Base-by-base conservation (phyloP, 2,888 invertebrate genomes). In the Chalcosyrphus nemorum region DNA sequence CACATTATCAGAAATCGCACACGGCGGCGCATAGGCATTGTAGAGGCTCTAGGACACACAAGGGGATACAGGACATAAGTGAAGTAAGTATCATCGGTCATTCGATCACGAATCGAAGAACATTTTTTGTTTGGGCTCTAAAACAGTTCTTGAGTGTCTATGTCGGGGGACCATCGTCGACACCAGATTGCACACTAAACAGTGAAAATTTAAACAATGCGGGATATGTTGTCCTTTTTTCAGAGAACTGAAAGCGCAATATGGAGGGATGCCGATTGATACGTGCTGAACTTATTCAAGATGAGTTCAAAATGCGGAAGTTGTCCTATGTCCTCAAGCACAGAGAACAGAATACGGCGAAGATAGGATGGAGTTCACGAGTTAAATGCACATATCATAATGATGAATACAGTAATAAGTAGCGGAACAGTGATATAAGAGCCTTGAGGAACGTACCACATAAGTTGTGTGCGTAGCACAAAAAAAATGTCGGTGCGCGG, bases 41-140 rank as follows among this genome's bases (percentile, higher is more conserved):
- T n/a, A n/a, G n/a, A n/a, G n/a, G n/a, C n/a, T n/a, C n/a, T n/a
- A n/a, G n/a, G n/a, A n/a, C n/a, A n/a, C n/a, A n/a, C n/a, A n/a
- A n/a, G n/a, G n/a, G n/a, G n/a, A n/a, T n/a, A n/a, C n/a, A n/a
- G n/a, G n/a, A n/a, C n/a, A n/a, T n/a, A n/a, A n/a, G n/a, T n/a
- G n/a, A n/a, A n/a, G n/a, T n/a, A n/a, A n/a, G n/a, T n/a, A n/a
- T n/a, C n/a, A n/a, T n/a, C n/a, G n/a, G 24, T 35, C 77, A 81
- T 15, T 56, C 54, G 4, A 61, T 87, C 4, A 47, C 47, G 5
- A 71, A 87, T 24, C 9, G 11, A 1, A 41, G 63, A 13, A 81
- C n/a, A 2, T 17, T 71, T n/a, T 86, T 86, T 88, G 87, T 88
- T 80, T 87, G 0, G 88, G 87, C 57, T 88, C 88, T 6, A 85